Evolutionary conservation across 2,888 invertebrate genomes (phyloP), one percentile per base, ranked within the genome.

Genomic region (Orchestes rusci): DNA sequence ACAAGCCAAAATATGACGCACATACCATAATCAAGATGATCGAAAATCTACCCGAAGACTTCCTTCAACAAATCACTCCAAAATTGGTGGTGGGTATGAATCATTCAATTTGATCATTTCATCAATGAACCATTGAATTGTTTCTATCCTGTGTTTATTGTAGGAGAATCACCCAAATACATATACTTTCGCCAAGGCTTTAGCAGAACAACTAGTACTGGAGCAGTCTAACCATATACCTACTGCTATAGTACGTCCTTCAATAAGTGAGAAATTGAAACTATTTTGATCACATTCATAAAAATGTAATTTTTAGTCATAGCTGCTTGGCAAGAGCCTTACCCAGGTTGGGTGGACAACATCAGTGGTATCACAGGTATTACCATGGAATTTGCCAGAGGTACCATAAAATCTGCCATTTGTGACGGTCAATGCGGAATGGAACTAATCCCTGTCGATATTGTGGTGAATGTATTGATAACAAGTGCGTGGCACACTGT

Each of bases 101-200:
- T n/a, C n/a, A n/a, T n/a, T n/a, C n/a, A n/a, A n/a, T n/a, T n/a
- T n/a, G n/a, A n/a, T n/a, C n/a, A n/a, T n/a, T n/a, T n/a, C n/a
- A n/a, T n/a, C n/a, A n/a, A n/a, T n/a, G n/a, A n/a, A n/a, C n/a
- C n/a, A n/a, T n/a, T n/a, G n/a, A n/a, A n/a, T n/a, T n/a, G n/a
- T n/a, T n/a, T n/a, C n/a, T n/a, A n/a, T n/a, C n/a, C n/a, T n/a
- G n/a, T n/a, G n/a, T n/a, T n/a, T n/a, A n/a, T n/a, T n/a, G n/a
- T 58, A 78, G 73, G 86, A 85, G 1, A 80, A 80, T 17, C 88
- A 92, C 60, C 96, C 96, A 0, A 97, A 97, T 64, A 94, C 95
- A 0, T 97, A 97, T 71, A 96, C 95, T 0, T 76, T 90, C 62
- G 95, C 96, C 3, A 97, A 97, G 70, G 86, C 92, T 1, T 72